These are phyloP conservation scores for Hofmannophila pseudospretella DNA, from an alignment of 2,888 invertebrate species.

Conservation along the genomic window DNA sequence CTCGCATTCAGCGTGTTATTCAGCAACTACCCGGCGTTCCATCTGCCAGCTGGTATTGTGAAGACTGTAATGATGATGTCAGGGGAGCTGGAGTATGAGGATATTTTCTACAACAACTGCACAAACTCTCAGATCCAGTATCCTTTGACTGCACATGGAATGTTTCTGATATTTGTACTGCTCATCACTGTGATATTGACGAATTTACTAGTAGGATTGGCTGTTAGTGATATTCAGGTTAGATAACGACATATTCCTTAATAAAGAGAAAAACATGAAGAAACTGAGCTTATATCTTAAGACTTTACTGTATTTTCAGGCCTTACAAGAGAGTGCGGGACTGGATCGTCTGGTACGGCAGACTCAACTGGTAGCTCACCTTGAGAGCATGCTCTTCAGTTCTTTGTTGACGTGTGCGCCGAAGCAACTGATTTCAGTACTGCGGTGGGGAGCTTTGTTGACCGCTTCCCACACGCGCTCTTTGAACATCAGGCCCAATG, in stretches of 20 bases:
- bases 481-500: conserved; percentile 88
- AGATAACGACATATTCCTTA: conserved; percentile 14
- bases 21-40: conserved; percentile 85
- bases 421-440: conserved; percentile 78
- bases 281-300: neutral
- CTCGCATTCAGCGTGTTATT: conserved; percentile 90
- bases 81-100: conserved; percentile 90
- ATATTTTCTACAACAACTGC: conserved; percentile 83
- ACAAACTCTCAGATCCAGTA: conserved; percentile 76
- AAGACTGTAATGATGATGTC: conserved; percentile 94
- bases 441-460: conserved; percentile 85
- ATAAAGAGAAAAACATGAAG: neutral
- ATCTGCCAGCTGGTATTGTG: conserved; percentile 80
- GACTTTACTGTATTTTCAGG: conserved; percentile 65
- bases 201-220: conserved; percentile 89
- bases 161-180: conserved; percentile 87
- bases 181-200: conserved; percentile 89
- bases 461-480: conserved; percentile 86
- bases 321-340: conserved; percentile 88
- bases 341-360: conserved; percentile 88
- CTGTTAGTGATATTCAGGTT: conserved; percentile 89
- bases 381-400: conserved; percentile 91
- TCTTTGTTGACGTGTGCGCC: conserved; percentile 83
- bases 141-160: conserved; percentile 84
- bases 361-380: conserved; percentile 88